Percentiles rank a stretch among this genome's conserved stretches.
Evolutionary conservation across 1,140 invertebrate genomes (phyloP).

Genomic region (Prorops nasuta): DNA sequence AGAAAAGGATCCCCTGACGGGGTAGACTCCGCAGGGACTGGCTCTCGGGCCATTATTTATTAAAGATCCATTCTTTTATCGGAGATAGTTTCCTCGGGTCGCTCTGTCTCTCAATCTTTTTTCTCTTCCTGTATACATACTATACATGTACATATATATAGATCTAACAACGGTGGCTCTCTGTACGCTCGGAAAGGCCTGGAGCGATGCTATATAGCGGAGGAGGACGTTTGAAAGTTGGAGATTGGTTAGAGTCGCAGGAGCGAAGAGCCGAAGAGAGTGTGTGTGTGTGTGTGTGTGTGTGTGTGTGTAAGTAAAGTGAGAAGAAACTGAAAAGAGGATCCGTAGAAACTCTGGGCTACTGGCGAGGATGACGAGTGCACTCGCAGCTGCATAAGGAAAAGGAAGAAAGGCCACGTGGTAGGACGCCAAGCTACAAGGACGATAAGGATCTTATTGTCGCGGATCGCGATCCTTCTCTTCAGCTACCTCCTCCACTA

Average conservation of each 20-base stretch:
- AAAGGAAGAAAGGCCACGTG: slow-evolving; percentile 13
- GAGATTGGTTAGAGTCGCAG: slow-evolving; percentile 12
- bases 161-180: too few species aligned
- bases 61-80: slow-evolving; percentile 34
- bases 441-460: slow-evolving; percentile 29
- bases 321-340: neutral
- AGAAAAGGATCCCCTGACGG: too few species aligned
- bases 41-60: slow-evolving; percentile 28
- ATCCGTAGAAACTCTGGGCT: neutral
- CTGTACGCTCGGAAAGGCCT: neutral
- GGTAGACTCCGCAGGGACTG: too few species aligned
- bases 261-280: neutral
- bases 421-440: too few species aligned
- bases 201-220: neutral
- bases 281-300: neutral
- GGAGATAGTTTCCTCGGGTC: slow-evolving; percentile 13
- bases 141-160: too few species aligned
- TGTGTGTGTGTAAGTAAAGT: neutral
- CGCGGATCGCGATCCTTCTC: slow-evolving; percentile 3
- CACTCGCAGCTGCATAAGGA: neutral
- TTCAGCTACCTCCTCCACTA: too few species aligned
- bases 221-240: too few species aligned
- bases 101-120: slow-evolving; percentile 4
- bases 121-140: too few species aligned
- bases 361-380: neutral